Percentiles rank a stretch among this genome's conserved stretches.
Conservation (phyloP, 2,888 invertebrate species). For the Apeira syringaria region DNA sequence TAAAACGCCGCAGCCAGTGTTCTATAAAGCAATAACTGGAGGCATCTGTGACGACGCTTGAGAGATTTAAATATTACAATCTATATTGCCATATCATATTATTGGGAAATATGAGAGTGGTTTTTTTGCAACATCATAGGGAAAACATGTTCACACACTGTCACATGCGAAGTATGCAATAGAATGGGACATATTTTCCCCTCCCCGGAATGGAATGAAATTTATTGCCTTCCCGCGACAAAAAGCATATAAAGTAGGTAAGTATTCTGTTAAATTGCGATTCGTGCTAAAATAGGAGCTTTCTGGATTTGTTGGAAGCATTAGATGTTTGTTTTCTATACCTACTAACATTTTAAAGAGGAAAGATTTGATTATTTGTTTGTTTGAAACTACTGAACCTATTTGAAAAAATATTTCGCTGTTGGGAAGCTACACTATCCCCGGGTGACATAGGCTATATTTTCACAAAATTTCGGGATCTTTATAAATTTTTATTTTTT, state of each 20-base stretch:
- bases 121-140: constrained; percentile 11
- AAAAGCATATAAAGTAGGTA: constrained; percentile 33
- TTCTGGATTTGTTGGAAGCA: constrained; percentile 2
- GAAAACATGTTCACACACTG: constrained; percentile 21
- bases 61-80: constrained; percentile 58
- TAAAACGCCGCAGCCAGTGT: too few relatives aligned
- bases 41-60: constrained; percentile 42
- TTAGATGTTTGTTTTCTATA: too few relatives aligned
- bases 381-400: too few relatives aligned
- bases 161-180: constrained; percentile 24
- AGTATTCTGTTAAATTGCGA: constrained; percentile 33
- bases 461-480: too few relatives aligned
- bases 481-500: too few relatives aligned
- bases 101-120: constrained; percentile 29
- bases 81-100: constrained; percentile 30
- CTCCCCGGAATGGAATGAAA: constrained; percentile 29
- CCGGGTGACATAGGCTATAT: too few relatives aligned
- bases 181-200: constrained; percentile 26
- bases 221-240: constrained; percentile 32
- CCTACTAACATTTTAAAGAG: too few relatives aligned
- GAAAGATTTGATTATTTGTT: too few relatives aligned
- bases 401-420: too few relatives aligned
- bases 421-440: too few relatives aligned
- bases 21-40: constrained; percentile 47
- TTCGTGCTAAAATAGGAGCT: constrained; percentile 22